phyloP scores from a whole-genome alignment of 2,888 invertebrate species.

The Apotomis capreana region DNA sequence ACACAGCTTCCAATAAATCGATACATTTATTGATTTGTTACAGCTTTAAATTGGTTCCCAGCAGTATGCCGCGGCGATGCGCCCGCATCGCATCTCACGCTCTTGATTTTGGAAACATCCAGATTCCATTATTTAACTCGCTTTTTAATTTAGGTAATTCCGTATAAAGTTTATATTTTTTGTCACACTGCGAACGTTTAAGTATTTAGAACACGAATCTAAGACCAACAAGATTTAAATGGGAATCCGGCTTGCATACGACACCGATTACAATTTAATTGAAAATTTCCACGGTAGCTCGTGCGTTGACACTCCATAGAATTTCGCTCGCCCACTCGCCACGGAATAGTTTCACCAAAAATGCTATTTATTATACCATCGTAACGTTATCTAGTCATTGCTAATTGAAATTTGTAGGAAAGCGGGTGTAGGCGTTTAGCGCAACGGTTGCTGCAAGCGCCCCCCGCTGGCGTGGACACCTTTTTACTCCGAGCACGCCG shows the following conservation, averaged over 20 bases:
- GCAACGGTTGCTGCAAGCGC: constrained; percentile 69
- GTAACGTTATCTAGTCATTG: constrained; percentile 70
- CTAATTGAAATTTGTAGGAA: constrained; percentile 79
- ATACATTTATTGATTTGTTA: constrained; percentile 84
- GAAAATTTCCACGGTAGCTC: constrained; percentile 27
- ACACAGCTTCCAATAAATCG: constrained; percentile 82
- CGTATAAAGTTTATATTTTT: neutral
- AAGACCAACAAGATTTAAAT: neutral
- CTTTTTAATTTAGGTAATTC: neutral
- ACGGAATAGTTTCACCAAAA: constrained; percentile 33
- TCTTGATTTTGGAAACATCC: neutral
- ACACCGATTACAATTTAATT: constrained; percentile 28
- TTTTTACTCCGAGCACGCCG: constrained; percentile 77
- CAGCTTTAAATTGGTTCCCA: constrained; percentile 82
- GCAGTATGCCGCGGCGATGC: constrained; percentile 57
- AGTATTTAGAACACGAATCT: neutral
- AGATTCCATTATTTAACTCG: neutral
- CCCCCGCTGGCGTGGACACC: constrained; percentile 75
- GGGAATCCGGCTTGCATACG: constrained; percentile 3
- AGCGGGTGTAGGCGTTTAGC: constrained; percentile 75
- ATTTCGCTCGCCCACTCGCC: constrained; percentile 16
- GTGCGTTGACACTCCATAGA: constrained; percentile 26
- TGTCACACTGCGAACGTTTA: neutral
- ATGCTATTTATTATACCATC: constrained; percentile 56
- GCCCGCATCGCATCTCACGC: constrained; percentile 61